Percentiles rank a stretch among this genome's conserved stretches.
These are phyloP conservation scores for Propsilocerus akamusi DNA, from an alignment of 1,140 invertebrate species.

Conservation along the genomic window DNA sequence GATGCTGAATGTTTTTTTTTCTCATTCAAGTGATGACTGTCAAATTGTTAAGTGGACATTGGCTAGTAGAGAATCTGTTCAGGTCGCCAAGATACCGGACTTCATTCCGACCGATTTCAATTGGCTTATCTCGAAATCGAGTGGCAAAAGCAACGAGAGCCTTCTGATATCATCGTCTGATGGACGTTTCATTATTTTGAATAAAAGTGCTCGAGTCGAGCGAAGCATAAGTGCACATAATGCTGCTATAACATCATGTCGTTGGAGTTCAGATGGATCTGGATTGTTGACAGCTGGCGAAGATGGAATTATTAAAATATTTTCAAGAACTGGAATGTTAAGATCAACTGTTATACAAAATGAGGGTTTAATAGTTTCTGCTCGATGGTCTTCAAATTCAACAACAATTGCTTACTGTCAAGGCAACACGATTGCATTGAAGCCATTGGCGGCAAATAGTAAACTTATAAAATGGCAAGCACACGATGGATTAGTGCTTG, in stretches of 20 bases:
- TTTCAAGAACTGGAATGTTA: conserved; percentile 90
- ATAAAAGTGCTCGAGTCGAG: conserved; percentile 76
- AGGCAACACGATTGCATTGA: conserved; percentile 68
- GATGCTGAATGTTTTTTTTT: conserved; percentile 3
- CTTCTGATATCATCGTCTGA: conserved; percentile 79
- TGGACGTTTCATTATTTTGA: conserved; percentile 58
- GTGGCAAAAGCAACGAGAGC: conserved; percentile 53
- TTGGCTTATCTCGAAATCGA: conserved; percentile 43
- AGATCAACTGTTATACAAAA: conserved; percentile 75
- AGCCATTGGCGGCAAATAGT: conserved; percentile 73
- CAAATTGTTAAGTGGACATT: conserved; percentile 76
- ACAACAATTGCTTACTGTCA: conserved; percentile 69
- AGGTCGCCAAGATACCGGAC: conserved; percentile 55
- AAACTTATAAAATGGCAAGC: conserved; percentile 89
- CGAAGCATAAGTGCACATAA: conserved; percentile 84
- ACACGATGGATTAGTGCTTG: conserved; percentile 81
- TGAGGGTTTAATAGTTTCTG: conserved; percentile 57
- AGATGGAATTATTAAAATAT: conserved; percentile 91
- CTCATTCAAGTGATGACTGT: conserved; percentile 70
- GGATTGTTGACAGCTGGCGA: conserved; percentile 86
- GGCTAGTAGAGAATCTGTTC: conserved; percentile 51
- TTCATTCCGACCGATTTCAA: conserved; percentile 80
- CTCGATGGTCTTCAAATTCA: conserved; percentile 76
- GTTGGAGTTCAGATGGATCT: conserved; percentile 86
- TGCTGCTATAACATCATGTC: conserved; percentile 66